Evolutionary conservation across 2,113 vertebrate genomes (phyloP).

Genomic region (Nycticebus coucang): DNA sequence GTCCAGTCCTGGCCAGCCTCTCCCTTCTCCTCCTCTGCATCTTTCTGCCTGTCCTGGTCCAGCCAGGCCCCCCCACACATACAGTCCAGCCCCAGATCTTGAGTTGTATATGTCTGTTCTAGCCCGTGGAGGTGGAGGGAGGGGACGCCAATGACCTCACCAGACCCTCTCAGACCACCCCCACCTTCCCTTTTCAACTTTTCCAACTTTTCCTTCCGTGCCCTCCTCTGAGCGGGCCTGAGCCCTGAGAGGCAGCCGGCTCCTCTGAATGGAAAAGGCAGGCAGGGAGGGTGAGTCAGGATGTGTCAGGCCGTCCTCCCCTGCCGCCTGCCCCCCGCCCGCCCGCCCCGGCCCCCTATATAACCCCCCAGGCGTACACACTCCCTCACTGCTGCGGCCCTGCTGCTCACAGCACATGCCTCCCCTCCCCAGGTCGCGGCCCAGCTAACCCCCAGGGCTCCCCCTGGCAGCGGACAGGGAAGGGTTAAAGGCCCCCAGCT

Average conservation of each 20-base stretch:
- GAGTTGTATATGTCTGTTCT: conserved; percentile 25
- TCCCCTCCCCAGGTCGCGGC: conserved; percentile 70
- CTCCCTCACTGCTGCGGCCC: conserved; percentile 61
- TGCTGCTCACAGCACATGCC: conserved; percentile 69
- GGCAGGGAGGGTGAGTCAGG: conserved; percentile 81
- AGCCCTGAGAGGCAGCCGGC: conserved; percentile 66
- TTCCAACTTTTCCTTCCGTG: conserved; percentile 76
- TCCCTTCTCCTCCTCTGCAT: not conserved
- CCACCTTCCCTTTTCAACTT: conserved; percentile 76
- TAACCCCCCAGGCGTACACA: conserved; percentile 67
- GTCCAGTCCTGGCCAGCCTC: not conserved
- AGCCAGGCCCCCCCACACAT: conserved; percentile 20
- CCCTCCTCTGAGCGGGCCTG: conserved; percentile 73
- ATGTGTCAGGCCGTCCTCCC: conserved; percentile 80
- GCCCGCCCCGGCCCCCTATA: conserved; percentile 71
- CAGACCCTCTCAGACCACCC: conserved; percentile 75
- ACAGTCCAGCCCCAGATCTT: not conserved
- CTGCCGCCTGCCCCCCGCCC: conserved; percentile 72
- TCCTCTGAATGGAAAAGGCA: conserved; percentile 79
- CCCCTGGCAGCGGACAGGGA: conserved; percentile 73
- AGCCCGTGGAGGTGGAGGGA: conserved; percentile 71
- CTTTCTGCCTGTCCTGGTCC: not conserved
- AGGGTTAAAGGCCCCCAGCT: conserved; percentile 59
- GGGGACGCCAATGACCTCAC: conserved; percentile 78
- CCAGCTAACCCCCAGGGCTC: conserved; percentile 75